Evolutionary conservation across 2,888 invertebrate genomes (phyloP).

Genomic region (Sialis lutaria): DNA sequence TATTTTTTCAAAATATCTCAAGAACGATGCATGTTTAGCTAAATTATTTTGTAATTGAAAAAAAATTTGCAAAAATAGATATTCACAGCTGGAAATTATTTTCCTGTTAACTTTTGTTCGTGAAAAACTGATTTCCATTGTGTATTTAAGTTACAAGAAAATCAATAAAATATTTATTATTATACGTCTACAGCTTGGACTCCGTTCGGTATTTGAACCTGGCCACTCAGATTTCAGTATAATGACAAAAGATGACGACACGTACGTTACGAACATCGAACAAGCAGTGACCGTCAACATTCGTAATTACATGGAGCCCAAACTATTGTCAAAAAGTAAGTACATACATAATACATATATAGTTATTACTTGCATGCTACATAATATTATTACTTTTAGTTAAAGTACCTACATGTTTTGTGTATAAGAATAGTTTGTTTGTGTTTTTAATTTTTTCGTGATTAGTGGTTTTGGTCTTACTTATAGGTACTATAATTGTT

Average conservation of each 20-base stretch:
- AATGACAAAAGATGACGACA: constrained; percentile 59
- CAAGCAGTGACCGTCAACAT: constrained; percentile 72
- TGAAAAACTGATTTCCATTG: too few species aligned
- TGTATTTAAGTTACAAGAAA: not conserved
- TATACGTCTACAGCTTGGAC: constrained; percentile 54
- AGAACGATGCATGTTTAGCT: too few species aligned
- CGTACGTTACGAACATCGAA: constrained; percentile 69
- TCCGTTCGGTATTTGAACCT: constrained; percentile 65
- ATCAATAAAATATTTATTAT: constrained; percentile 4
- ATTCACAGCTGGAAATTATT: too few species aligned
- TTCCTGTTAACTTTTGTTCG: too few species aligned
- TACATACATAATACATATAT: constrained; percentile 9
- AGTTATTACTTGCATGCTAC: not conserved
- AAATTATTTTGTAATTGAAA: too few species aligned
- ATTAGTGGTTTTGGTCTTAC: too few species aligned
- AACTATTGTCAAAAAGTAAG: constrained; percentile 27
- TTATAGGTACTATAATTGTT: too few species aligned
- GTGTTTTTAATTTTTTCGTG: too few species aligned
- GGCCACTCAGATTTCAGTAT: constrained; percentile 58
- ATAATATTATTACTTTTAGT: not conserved
- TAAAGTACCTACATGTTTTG: not conserved
- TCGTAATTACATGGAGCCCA: constrained; percentile 50
- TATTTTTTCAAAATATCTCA: too few species aligned
- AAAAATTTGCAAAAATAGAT: too few species aligned
- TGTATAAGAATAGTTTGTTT: not conserved